Evolutionary conservation across 1,140 invertebrate species (phyloP), one percentile per base, ranked within the genome.

Genomic region (Apocrypta bakeri): DNA sequence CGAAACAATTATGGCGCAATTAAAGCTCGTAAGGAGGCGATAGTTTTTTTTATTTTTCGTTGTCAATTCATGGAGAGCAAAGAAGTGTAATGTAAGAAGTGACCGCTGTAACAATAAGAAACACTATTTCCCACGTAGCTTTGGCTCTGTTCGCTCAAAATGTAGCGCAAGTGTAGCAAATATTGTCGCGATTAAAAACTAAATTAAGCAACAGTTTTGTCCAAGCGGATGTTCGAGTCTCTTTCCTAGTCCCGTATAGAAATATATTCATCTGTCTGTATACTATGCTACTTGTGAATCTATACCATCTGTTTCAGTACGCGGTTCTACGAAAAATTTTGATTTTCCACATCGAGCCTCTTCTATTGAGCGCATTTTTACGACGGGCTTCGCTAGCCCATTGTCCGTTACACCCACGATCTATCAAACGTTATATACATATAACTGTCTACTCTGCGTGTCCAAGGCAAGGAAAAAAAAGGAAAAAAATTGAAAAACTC

Each of bases 1-100:
- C 42, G 72, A 29, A 71, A 48, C 80, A 84, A 88, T 88, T 87
- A 87, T 79, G 11, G 48, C 64, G 81, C 81, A 87, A 87, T 87
- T 87, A 87, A 85, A 11, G 24, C 25, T 27, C 7, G 74, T 29
- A 48, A 40, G 76, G 9, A 40, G 17, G 27, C 66, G 0, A 64
- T 64, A 11, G 37, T 27, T 69, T 79, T 24, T 8, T 21, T 56
- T 64, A 24, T 79, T 69, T 69, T 64, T 29, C 27, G 8, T 75
- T 29, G 33, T 77, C 25, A 48, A 17, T 42, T 69, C 76, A 7
- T 6, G 37, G 37, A n/a, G 42, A 48, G 1, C n/a, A 69, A 48
- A 21, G 33, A 79, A 33, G 27, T 8, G n/a, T n/a, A n/a, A n/a
- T n/a, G n/a, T n/a, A n/a, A n/a, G n/a, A n/a, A n/a, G n/a, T n/a